Conservation (phyloP, 1,140 invertebrate species). For the Rhopalosiphum maidis region DNA sequence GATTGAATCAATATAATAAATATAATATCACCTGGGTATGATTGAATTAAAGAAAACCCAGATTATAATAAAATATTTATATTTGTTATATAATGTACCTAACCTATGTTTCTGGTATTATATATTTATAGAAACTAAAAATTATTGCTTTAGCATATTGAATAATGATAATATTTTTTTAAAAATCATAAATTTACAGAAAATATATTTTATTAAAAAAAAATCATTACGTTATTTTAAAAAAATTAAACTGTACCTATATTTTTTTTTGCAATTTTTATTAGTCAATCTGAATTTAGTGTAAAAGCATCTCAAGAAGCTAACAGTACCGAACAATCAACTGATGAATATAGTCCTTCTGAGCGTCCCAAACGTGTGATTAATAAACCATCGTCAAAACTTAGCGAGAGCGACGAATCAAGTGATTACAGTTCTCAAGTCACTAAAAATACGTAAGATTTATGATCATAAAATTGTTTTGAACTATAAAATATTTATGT, state of each 20-base stretch:
- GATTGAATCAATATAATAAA: too few relatives aligned
- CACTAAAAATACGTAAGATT: conserved; percentile 40
- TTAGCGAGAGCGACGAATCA: conserved; percentile 33
- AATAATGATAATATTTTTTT: not conserved
- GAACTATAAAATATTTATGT: not conserved
- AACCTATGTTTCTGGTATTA: not conserved
- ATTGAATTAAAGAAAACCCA: too few relatives aligned
- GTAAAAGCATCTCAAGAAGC: conserved; percentile 17
- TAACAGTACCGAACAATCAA: conserved; percentile 45
- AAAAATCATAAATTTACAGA: too few relatives aligned
- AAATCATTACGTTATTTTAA: too few relatives aligned
- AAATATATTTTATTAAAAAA: too few relatives aligned
- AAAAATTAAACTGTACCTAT: not conserved
- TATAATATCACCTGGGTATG: too few relatives aligned
- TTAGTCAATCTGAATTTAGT: conserved; percentile 24
- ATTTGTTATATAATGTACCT: not conserved
- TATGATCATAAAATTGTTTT: not conserved
- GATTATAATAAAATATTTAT: too few relatives aligned
- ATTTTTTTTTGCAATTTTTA: not conserved
- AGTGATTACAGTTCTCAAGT: conserved; percentile 36
- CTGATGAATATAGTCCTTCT: conserved; percentile 45
- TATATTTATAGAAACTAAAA: not conserved
- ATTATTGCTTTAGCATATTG: not conserved
- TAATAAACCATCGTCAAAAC: conserved; percentile 42
- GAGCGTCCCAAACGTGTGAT: conserved; percentile 38